phyloP scores from a whole-genome alignment of 2,797 vertebrate genomes.

The Cryptoprocta ferox region DNA sequence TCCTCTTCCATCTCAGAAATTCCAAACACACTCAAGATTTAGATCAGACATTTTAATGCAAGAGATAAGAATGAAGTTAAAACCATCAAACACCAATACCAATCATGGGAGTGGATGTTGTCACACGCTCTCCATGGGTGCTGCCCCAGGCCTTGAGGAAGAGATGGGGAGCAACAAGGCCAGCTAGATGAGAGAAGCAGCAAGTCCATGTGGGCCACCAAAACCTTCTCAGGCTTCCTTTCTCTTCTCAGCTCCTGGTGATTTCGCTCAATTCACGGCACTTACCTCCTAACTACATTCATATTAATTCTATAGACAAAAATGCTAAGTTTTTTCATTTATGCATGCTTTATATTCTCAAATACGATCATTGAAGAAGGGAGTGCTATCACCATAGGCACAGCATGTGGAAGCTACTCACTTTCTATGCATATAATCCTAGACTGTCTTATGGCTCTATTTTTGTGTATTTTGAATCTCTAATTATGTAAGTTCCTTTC shows the following conservation, averaged over 20 bases:
- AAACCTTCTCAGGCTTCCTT: background rate
- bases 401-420: background rate
- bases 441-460: background rate
- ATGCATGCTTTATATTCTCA: background rate
- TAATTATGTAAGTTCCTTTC: background rate
- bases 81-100: background rate
- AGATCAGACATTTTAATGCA: background rate
- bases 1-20: background rate
- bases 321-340: background rate
- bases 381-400: background rate
- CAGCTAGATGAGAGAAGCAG: background rate
- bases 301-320: background rate
- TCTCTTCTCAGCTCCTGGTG: background rate
- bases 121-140: background rate
- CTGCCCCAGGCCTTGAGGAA: background rate
- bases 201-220: background rate
- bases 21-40: background rate
- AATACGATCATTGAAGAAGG: background rate
- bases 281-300: background rate
- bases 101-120: background rate
- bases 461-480: background rate
- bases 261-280: background rate
- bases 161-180: background rate
- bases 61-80: background rate
- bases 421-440: background rate